These are phyloP conservation scores for Ailuropoda melanoleuca DNA, from an alignment of 2,113 vertebrate genomes.

Conservation along the genomic window DNA sequence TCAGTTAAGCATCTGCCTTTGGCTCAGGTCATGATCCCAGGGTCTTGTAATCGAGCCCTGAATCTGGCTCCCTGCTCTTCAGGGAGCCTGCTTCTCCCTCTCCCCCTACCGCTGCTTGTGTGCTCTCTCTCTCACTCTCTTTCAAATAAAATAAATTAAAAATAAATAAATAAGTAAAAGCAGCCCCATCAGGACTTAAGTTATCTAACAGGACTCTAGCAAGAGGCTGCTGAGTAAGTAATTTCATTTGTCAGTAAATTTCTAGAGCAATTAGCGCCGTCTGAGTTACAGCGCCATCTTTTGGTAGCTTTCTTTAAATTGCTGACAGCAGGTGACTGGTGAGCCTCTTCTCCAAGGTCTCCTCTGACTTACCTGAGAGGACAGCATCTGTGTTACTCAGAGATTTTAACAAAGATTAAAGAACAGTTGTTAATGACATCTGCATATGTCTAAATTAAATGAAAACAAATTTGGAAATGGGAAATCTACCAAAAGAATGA, in stretches of 20 bases:
- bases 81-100: too few species aligned
- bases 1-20: too few species aligned
- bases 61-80: too few species aligned
- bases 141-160: too few species aligned
- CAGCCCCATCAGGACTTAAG: not conserved
- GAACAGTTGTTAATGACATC: not conserved
- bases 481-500: not conserved
- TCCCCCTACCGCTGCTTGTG: too few species aligned
- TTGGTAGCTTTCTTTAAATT: not conserved
- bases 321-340: too few species aligned
- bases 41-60: too few species aligned
- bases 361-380: not conserved
- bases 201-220: not conserved
- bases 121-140: too few species aligned
- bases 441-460: not conserved
- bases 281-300: not conserved
- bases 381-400: not conserved
- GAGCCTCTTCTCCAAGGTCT: not conserved
- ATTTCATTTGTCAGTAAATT: not conserved
- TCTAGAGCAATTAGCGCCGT: not conserved
- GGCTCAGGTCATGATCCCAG: too few species aligned
- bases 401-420: not conserved
- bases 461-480: not conserved
- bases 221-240: not conserved
- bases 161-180: not conserved